A percentile compares a stretch with the other conserved stretches of the same genome.
These are phyloP conservation scores for Pipistrellus pipistrellus DNA, from an alignment of 2,797 vertebrate species.

Conservation along the genomic window DNA sequence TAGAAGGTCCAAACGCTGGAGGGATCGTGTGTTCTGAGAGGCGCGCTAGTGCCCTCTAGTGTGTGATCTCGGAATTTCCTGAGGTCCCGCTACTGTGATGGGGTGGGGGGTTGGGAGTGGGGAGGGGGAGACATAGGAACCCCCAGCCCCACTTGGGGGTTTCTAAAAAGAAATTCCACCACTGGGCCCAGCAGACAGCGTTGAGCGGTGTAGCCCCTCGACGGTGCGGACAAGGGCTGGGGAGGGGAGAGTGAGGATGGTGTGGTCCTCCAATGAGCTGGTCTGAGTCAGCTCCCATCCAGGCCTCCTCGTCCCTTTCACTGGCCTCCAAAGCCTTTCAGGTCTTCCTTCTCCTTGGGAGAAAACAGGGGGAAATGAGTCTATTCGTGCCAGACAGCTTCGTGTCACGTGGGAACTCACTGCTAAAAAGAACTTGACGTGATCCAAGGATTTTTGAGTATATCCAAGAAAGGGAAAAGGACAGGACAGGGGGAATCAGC, in stretches of 20 bases:
- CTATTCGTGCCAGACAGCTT: too few species aligned
- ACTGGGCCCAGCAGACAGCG: rapidly evolving
- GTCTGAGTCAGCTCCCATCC: neutral
- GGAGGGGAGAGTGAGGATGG: rapidly evolving
- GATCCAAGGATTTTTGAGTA: neutral
- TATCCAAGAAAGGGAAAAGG: neutral
- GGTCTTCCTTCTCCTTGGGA: neutral
- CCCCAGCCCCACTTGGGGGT: too few species aligned
- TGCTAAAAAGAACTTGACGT: neutral
- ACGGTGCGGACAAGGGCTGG: rapidly evolving
- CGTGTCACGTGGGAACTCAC: neutral
- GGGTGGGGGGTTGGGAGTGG: too few species aligned
- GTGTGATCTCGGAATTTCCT: neutral
- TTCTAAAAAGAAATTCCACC: too few species aligned
- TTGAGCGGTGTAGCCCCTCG: rapidly evolving
- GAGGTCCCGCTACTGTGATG: neutral
- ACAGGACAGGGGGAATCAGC: rapidly evolving
- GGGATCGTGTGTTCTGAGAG: neutral
- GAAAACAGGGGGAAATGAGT: neutral
- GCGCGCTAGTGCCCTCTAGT: constrained; percentile 64
- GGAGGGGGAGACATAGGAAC: rapidly evolving
- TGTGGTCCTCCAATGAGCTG: neutral
- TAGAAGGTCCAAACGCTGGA: neutral
- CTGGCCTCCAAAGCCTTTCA: neutral
- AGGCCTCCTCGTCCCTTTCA: neutral